phyloP scores from a whole-genome alignment of 1,140 invertebrate genomes.

The Pectinophora gossypiella region DNA sequence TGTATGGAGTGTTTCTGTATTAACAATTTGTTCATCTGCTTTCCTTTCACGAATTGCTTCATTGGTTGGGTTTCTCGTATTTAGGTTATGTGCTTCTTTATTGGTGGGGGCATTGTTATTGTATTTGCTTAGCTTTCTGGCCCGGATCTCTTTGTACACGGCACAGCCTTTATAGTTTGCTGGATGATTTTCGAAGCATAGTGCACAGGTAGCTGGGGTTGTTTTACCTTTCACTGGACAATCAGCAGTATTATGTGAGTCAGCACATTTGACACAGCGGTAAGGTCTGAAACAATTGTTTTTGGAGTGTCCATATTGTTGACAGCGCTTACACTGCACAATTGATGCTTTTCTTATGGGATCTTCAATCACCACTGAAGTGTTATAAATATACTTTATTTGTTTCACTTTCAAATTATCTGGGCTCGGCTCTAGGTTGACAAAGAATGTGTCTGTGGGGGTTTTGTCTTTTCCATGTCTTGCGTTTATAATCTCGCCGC shows the following conservation, averaged over 20 bases:
- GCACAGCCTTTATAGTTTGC: neutral
- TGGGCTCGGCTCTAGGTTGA: neutral
- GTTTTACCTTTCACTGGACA: neutral
- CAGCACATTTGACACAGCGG: constrained; percentile 3
- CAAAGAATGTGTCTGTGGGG: neutral
- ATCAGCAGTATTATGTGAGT: neutral
- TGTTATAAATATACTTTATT: neutral
- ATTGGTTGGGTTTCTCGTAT: neutral
- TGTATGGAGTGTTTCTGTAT: neutral
- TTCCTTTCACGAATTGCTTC: neutral
- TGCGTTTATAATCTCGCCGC: constrained; percentile 1
- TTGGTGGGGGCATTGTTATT: neutral
- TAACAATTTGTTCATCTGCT: neutral
- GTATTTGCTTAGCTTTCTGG: too few species aligned
- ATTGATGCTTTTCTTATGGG: neutral
- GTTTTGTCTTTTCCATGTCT: neutral
- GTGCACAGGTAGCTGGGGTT: neutral
- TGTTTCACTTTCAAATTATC: neutral
- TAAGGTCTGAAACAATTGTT: constrained; percentile 1
- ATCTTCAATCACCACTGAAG: neutral
- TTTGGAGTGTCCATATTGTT: constrained; percentile 6
- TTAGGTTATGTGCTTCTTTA: neutral
- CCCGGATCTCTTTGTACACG: neutral
- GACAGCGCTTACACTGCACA: neutral
- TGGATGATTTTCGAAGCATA: neutral